These are phyloP conservation scores for Coelopa frigida DNA, from an alignment of 1,140 invertebrate species.

Conservation along the genomic window DNA sequence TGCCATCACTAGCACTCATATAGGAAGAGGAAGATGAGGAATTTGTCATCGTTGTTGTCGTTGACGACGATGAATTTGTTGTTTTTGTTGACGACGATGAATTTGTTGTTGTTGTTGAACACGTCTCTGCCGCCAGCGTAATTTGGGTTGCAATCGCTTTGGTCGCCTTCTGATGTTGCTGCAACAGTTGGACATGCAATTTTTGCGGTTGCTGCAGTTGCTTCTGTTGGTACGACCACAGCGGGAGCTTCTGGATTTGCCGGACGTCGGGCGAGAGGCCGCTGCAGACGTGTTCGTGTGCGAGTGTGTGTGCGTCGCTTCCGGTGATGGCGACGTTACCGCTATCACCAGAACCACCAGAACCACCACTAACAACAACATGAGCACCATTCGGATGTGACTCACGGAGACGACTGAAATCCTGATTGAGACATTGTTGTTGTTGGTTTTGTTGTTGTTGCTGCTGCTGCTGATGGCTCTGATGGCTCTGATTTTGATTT, in stretches of 20 bases:
- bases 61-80: no score
- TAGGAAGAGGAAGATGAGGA: no score
- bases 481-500: constrained; percentile 6
- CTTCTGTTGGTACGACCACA: constrained; percentile 19
- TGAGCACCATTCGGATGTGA: no score
- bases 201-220: constrained; percentile 17
- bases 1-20: no score
- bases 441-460: constrained; percentile 3
- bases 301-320: constrained; percentile 1
- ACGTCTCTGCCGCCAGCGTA: no score
- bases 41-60: no score
- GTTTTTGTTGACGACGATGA: no score
- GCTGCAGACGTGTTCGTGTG: neutral
- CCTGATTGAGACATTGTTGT: neutral
- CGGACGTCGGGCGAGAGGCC: constrained; percentile 35
- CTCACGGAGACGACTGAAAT: neutral
- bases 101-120: no score
- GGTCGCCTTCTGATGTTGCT: constrained; percentile 14
- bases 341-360: neutral
- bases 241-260: constrained; percentile 30
- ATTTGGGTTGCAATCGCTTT: constrained; percentile 13
- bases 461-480: neutral
- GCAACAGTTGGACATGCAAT: constrained; percentile 14
- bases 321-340: neutral
- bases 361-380: no score